phyloP scores from a whole-genome alignment of 2,888 invertebrate species.

The Tipula confusa region DNA sequence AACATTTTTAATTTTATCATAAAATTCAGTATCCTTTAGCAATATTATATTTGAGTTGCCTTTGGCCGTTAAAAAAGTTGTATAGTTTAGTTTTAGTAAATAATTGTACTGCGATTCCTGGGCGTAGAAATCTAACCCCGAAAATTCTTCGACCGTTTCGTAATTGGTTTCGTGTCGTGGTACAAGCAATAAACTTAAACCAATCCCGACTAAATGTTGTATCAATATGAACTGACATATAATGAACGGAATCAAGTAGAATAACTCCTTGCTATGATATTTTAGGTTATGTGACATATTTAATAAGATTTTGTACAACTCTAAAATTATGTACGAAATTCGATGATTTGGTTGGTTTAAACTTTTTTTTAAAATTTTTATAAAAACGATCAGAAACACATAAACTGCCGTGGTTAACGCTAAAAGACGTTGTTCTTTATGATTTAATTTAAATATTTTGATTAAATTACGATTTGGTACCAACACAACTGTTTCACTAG shows the following conservation, averaged over 20 bases:
- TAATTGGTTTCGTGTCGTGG: background rate
- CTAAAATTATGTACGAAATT: background rate
- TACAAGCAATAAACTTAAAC: background rate
- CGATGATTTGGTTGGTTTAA: background rate
- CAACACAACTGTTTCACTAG: background rate
- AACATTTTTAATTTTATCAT: background rate
- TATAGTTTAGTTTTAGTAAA: background rate
- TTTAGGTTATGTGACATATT: background rate
- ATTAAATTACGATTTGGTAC: background rate
- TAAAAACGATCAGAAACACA: background rate
- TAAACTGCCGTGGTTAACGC: background rate
- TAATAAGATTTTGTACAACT: background rate
- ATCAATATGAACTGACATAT: background rate
- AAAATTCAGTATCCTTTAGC: background rate
- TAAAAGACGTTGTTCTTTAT: background rate
- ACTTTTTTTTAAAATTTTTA: background rate
- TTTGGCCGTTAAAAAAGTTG: background rate
- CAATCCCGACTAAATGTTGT: background rate
- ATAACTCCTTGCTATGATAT: background rate
- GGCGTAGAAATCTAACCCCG: background rate
- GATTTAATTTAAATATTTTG: background rate
- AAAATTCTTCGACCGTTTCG: background rate
- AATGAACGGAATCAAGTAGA: background rate
- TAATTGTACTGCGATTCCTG: background rate
- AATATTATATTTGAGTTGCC: background rate